A percentile compares a stretch with the other conserved stretches of the same genome.
phyloP scores from a whole-genome alignment of 1,140 invertebrate genomes.

The roundworm (Caenorhabditis elegans) region DNA sequence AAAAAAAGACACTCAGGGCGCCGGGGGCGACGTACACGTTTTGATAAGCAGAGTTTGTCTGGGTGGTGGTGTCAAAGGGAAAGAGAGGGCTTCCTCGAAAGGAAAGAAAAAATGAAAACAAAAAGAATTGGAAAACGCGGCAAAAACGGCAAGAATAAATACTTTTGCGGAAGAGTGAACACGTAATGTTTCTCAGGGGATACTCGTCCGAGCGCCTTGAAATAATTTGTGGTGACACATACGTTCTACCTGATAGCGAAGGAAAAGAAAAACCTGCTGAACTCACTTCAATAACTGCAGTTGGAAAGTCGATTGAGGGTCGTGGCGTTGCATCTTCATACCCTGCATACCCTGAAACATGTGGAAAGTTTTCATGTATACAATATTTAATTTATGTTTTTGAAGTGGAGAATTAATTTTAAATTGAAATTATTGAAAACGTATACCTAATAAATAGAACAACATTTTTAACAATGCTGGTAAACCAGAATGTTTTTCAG shows the following conservation, averaged over 20 bases:
- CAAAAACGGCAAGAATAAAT: slow-evolving; percentile 14
- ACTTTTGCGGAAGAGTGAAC: slow-evolving; percentile 27
- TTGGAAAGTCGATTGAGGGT: slow-evolving; percentile 19
- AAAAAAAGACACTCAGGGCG: neutral
- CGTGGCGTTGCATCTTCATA: slow-evolving; percentile 28
- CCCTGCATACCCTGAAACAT: neutral
- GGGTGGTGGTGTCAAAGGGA: slow-evolving; percentile 22
- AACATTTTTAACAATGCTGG: too few relatives aligned
- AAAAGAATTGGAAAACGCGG: neutral
- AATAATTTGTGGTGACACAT: neutral
- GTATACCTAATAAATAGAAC: too few relatives aligned
- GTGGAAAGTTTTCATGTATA: too few relatives aligned
- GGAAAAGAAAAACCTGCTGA: neutral
- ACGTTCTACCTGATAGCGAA: neutral
- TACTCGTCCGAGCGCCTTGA: neutral
- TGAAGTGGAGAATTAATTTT: too few relatives aligned
- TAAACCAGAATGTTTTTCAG: too few relatives aligned
- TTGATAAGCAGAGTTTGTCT: slow-evolving; percentile 21
- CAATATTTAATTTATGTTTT: too few relatives aligned
- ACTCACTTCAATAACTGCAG: slow-evolving; percentile 1
- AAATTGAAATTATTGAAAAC: too few relatives aligned
- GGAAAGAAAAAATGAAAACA: neutral
- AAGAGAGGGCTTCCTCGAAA: too few relatives aligned
- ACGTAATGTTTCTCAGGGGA: slow-evolving; percentile 29
- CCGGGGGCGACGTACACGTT: neutral